Evolutionary conservation across 2,888 invertebrate species (phyloP).

Genomic region (Spisula solida): DNA sequence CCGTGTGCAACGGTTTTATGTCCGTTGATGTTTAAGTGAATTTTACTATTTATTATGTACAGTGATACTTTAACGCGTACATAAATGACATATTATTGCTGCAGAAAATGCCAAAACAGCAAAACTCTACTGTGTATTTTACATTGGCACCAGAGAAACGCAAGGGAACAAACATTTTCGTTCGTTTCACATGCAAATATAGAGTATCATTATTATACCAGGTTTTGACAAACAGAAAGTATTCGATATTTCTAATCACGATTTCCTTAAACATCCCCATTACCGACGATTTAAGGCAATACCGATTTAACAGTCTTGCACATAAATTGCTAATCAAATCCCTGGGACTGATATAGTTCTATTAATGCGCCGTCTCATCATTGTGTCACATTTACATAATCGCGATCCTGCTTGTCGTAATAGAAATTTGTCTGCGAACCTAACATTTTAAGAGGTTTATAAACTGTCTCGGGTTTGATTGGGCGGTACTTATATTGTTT

Average conservation of each 20-base stretch:
- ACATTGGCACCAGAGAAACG: too few species aligned
- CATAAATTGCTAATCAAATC: not conserved
- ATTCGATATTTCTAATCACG: not conserved
- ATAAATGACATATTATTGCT: too few species aligned
- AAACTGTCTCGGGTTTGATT: too few species aligned
- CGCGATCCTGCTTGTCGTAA: not conserved
- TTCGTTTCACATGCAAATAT: not conserved
- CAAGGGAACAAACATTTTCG: not conserved
- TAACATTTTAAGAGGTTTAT: too few species aligned
- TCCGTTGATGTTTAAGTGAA: too few species aligned
- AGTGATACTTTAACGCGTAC: too few species aligned
- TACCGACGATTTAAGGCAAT: not conserved
- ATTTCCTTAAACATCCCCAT: not conserved
- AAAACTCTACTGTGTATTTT: too few species aligned
- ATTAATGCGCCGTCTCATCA: not conserved
- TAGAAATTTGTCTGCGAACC: not conserved
- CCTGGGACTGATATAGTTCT: not conserved
- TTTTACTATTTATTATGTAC: too few species aligned
- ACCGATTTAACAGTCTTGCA: not conserved
- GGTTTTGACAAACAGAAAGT: not conserved
- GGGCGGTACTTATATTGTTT: too few species aligned
- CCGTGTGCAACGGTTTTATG: too few species aligned
- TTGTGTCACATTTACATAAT: not conserved
- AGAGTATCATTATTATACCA: not conserved
- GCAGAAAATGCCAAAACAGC: too few species aligned